Base-by-base conservation (phyloP, 2,113 vertebrate genomes). In the Colius striatus region DNA sequence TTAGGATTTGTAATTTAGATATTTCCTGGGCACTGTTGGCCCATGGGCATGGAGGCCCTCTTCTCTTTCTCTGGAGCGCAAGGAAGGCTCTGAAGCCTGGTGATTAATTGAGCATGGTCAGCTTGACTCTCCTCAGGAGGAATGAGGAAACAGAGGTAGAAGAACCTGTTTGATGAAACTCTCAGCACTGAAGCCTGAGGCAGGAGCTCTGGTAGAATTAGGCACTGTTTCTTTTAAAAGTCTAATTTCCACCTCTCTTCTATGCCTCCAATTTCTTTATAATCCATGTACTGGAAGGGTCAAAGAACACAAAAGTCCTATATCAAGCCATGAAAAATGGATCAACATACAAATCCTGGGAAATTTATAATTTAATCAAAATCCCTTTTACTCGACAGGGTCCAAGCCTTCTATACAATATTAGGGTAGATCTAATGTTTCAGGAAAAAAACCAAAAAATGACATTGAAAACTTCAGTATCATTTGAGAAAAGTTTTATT, bases 101-200 rank as follows among this genome's bases (percentile, higher is more conserved):
- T 41, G 54, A 89, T 65, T 95, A 90, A 78, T 66, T 54, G 55
- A 87, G 68, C 73, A 25, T 54, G 90, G 94, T 95, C 94, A 96
- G 86, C 76, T 84, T 90, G 90, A 84, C 90, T 94, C 84, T 87
- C 88, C 79, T 55, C 36, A 66, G 27, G 23, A 96, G 62, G 88
- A 97, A 96, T 92, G 96, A 96, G 94, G 95, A 97, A 97, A 94
- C 57, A 81, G 70, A 95, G 76, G 90, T 84, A 92, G 94, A 95
- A 96, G 94, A 96, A 97, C 95, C 94, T 94, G 95, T 96, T 89
- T 75, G 88, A 94, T 92, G 94, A 89, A 96, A 93, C 26, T 51
- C 63, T 38, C 54, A 93, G 88, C 83, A 82, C 20, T 34, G 54
- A 89, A 89, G 90, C 95, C 92, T 43, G 65, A 94, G 85, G 92